phyloP scores from a whole-genome alignment of 2,797 vertebrate genomes.

The Cercopithecus neglectus region DNA sequence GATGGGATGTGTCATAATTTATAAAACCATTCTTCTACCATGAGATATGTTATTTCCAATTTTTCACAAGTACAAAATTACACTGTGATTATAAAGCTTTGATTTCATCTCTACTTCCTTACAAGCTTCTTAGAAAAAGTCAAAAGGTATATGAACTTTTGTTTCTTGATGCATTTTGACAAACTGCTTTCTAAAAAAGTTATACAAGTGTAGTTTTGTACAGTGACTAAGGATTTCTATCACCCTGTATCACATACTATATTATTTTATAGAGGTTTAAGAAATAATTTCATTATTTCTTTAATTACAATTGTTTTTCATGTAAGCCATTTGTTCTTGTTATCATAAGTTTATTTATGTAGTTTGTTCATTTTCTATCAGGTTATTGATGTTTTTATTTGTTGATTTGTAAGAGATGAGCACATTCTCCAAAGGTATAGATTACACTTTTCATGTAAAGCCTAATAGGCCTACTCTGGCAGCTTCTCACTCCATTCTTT shows the following conservation, averaged over 20 bases:
- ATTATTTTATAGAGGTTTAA: background rate
- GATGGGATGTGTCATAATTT: background rate
- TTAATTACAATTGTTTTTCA: background rate
- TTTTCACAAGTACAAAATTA: slow-evolving; percentile 10
- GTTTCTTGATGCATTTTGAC: background rate
- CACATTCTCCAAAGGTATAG: background rate
- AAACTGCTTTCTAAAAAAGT: background rate
- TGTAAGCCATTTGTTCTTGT: background rate
- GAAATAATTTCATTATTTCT: background rate
- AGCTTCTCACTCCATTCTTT: background rate
- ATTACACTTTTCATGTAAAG: background rate
- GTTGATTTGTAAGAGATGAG: background rate
- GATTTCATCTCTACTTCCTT: background rate
- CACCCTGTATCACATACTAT: background rate
- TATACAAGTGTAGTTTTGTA: background rate
- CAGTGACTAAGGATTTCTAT: background rate
- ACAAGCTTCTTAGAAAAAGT: background rate
- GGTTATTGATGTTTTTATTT: background rate
- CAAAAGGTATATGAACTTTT: background rate
- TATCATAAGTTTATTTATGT: background rate
- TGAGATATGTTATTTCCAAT: background rate
- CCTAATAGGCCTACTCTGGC: background rate
- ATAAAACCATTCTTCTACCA: background rate
- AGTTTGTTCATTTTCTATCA: background rate
- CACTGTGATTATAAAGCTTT: background rate